Evolutionary conservation across 2,797 vertebrate species (phyloP).

Genomic region (Helostoma temminkii): DNA sequence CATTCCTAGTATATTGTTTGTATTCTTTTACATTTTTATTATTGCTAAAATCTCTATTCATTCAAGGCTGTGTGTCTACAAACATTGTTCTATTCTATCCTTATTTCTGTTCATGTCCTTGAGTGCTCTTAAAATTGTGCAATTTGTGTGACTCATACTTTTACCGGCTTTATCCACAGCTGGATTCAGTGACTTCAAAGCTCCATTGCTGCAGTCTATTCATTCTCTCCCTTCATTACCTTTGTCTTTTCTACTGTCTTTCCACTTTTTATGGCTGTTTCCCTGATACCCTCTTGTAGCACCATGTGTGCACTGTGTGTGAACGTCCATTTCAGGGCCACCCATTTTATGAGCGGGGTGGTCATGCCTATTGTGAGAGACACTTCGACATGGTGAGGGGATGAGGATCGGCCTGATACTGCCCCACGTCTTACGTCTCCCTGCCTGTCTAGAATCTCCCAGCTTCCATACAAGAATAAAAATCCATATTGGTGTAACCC

Average conservation of each 20-base stretch:
- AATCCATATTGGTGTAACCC: conserved; percentile 10
- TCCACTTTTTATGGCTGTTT: conserved; percentile 19
- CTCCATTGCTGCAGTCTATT: neutral
- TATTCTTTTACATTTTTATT: neutral
- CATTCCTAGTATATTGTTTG: neutral
- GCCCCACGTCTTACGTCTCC: conserved; percentile 12
- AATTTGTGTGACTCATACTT: conserved; percentile 23
- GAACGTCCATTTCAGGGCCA: conserved; percentile 84
- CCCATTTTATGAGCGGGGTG: conserved; percentile 80
- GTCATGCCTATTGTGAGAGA: conserved; percentile 82
- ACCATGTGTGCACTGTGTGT: conserved; percentile 85
- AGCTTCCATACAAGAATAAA: conserved; percentile 11
- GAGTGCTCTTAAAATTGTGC: conserved; percentile 9
- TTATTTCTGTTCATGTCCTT: neutral
- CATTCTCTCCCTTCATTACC: neutral
- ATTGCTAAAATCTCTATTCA: neutral
- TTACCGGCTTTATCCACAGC: conserved; percentile 41
- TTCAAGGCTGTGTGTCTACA: neutral
- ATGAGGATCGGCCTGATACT: conserved; percentile 22
- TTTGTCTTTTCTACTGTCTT: conserved; percentile 19
- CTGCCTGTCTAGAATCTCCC: conserved; percentile 35
- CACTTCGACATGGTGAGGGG: conserved; percentile 85
- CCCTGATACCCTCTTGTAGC: conserved; percentile 78
- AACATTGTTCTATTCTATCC: neutral
- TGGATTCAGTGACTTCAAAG: neutral